Evolutionary conservation across 2,888 invertebrate genomes (phyloP).

Genomic region (Drosophila maculinotata): DNA sequence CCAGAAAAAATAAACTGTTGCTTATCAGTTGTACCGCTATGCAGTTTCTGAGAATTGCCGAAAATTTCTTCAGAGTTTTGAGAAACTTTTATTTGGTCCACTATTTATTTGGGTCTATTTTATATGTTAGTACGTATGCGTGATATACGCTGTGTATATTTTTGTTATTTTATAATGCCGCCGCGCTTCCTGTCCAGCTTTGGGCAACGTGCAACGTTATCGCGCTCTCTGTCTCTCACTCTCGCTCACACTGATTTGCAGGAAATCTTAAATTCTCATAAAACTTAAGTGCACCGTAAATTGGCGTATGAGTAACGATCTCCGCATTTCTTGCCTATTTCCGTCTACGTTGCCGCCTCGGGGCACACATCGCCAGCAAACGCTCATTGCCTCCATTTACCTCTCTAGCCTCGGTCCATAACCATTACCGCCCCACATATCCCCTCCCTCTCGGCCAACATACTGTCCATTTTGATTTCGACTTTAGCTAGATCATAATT

Average conservation of each 20-base stretch:
- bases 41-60: constrained; percentile 36
- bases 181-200: constrained; percentile 58
- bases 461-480: constrained; percentile 51
- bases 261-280: constrained; percentile 82
- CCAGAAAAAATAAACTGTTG: constrained; percentile 13
- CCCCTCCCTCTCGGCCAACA: constrained; percentile 5
- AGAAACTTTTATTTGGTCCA: constrained; percentile 14
- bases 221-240: constrained; percentile 20
- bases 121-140: background rate
- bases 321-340: constrained; percentile 68
- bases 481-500: constrained; percentile 62
- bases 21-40: constrained; percentile 40
- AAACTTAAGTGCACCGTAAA: constrained; percentile 80
- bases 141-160: constrained; percentile 1
- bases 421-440: constrained; percentile 7
- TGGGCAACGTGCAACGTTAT: constrained; percentile 25
- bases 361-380: constrained; percentile 20
- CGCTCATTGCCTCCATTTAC: constrained; percentile 39
- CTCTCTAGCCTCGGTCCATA: constrained; percentile 33
- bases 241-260: constrained; percentile 55
- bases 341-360: constrained; percentile 52
- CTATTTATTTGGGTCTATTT: constrained; percentile 19
- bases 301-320: constrained; percentile 78
- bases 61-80: constrained; percentile 11
- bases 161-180: constrained; percentile 23